Percentiles rank a stretch among this genome's conserved stretches.
Conservation (phyloP, 1,140 invertebrate species). For the Batillaria attramentaria region DNA sequence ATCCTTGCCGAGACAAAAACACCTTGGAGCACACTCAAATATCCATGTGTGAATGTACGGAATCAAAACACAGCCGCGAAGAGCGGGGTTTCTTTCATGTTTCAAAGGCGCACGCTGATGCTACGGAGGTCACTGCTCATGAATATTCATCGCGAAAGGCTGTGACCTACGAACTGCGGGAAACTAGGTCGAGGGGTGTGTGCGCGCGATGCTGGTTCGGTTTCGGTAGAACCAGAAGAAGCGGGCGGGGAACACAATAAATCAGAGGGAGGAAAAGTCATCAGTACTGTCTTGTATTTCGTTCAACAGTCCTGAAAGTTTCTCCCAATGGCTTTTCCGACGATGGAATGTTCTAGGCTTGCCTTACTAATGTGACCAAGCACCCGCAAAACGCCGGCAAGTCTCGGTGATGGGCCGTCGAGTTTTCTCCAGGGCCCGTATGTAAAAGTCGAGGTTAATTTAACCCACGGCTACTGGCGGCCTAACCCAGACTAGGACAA, state of each 20-base stretch:
- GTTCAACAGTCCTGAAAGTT: too few relatives aligned
- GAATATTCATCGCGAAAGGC: constrained; percentile 31
- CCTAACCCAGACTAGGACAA: too few relatives aligned
- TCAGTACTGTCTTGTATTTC: constrained; percentile 22
- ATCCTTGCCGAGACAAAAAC: not conserved
- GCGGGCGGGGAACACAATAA: constrained; percentile 11
- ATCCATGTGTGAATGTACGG: constrained; percentile 23
- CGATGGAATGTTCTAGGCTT: too few relatives aligned
- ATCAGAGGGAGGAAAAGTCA: not conserved
- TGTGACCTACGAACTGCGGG: constrained; percentile 23
- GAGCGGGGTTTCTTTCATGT: constrained; percentile 29
- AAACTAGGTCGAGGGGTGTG: constrained; percentile 29
- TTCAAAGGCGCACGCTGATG: constrained; percentile 34
- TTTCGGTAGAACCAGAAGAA: constrained; percentile 6
- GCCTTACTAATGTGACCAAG: too few relatives aligned
- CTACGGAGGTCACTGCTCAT: constrained; percentile 28
- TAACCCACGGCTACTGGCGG: too few relatives aligned
- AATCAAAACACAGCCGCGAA: constrained; percentile 11
- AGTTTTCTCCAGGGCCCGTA: too few relatives aligned
- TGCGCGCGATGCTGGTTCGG: too few relatives aligned
- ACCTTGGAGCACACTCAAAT: constrained; percentile 6
- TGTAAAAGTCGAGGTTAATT: too few relatives aligned
- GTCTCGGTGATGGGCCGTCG: too few relatives aligned
- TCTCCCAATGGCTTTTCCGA: too few relatives aligned
- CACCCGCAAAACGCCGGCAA: too few relatives aligned